Evolutionary conservation across 2,113 vertebrate species (phyloP), one percentile per base, ranked within the genome.

Genomic region (Heterocephalus glaber): DNA sequence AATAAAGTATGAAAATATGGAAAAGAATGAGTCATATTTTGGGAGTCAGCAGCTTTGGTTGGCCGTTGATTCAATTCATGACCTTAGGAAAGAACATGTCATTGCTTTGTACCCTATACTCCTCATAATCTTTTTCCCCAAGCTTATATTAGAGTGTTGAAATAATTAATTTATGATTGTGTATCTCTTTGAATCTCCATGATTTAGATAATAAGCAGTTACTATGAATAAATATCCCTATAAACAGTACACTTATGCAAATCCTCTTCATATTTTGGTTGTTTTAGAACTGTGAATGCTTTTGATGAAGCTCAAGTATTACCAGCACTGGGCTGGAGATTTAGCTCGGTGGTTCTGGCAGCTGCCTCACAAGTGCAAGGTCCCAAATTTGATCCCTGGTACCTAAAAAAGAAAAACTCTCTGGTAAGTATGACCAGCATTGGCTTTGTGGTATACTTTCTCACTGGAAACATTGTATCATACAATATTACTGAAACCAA

Each of bases 221-320:
- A 86, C 49, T 92, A 95, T 82, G 65, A 96, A 52, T 95, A 96
- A 92, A 96, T 97, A 96, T 86, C 68, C 92, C 54, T 98, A 98
- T 98, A 98, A 98, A 98, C 97, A 98, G 96, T 26, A 63, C 92
- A 82, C 80, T 95, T 95, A 87, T 93, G 95, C 95, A 97, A 97
- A 95, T 81, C 44, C 61, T 89, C 56, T 44, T 85, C 88, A 16
- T 94, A 86, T 86, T 83, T 94, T 84, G 44, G 17, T 54, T 80
- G 63, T 74, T 96, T 96, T 56, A 96, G 70, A 95, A 95, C 76
- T 76, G 22, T 66, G 28, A 80, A 63, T 90, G 61, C 66, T 95
- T 92, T 94, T 94, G 20, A 52, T n/a, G 41, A 92, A 93, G 68
- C 61, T 96, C n/a, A 38, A 52, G 33, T 80, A 92, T 52, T 92